Base-by-base conservation (phyloP, 2,797 vertebrate species). In the Labeo calbasu region DNA sequence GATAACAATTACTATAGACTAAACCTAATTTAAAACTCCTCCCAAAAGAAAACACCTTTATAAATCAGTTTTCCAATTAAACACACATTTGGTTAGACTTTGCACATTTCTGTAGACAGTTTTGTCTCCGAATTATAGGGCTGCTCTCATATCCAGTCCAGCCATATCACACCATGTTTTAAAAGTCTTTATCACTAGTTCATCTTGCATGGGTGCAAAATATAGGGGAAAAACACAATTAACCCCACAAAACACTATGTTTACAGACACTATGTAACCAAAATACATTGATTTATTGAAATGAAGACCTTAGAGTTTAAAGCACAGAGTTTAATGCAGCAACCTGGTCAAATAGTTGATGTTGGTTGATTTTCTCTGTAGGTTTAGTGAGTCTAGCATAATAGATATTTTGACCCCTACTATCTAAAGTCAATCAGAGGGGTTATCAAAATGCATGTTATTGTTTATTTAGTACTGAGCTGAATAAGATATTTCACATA, bases 101-200 rank as follows among this genome's bases (percentile, higher is more conserved):
- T 4, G 5, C 5, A 63, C 7, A 65, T 77, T 46, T 12, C 59
- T 13, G 2, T 12, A 14, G 13, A 77, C 40, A 2, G 6, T n/a
- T 75, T 57, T 75, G 11, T n/a, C 1, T 23, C 28, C 25, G 32
- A 55, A 75, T 36, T 8, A 3, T 53, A 55, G 25, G 1, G 43
- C 13, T 72, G 50, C 8, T 69, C 40, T 50, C 17, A 63, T 61
- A 50, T 65, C n/a, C 59, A 72, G 9, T 12, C 10, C 10, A 17
- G 14, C 19, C 3, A 19, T 32, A 73, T n/a, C 10, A n/a, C 28
- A 63, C 4, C 15, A 25, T 7, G 23, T 51, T 53, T 28, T 48
- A 77, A 69, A 78, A 14, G 21, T n/a, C 21, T 25, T 71, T 82
- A 77, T 85, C 40, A 14, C 55, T 70, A 28, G 55, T 78, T 61